Conservation (phyloP, 2,113 vertebrate species). For the Gymnocephalus cernua region DNA sequence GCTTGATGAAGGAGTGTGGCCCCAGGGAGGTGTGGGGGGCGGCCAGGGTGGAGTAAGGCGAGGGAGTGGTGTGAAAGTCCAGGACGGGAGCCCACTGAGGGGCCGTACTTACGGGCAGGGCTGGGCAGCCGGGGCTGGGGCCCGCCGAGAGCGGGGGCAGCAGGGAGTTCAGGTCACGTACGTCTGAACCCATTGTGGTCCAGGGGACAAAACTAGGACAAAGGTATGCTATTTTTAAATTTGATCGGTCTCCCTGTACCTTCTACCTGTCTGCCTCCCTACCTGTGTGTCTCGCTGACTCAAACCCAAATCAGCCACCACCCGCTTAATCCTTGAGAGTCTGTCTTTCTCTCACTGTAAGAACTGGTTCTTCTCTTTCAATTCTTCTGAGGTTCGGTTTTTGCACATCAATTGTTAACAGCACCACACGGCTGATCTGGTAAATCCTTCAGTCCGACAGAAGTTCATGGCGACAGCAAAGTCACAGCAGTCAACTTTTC, state of each 20-base stretch:
- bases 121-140: constrained; percentile 87
- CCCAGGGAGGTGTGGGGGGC: constrained; percentile 89
- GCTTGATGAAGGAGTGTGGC: constrained; percentile 97
- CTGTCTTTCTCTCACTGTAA: constrained; percentile 1
- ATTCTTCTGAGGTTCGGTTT: neutral
- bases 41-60: constrained; percentile 89
- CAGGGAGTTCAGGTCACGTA: constrained; percentile 94
- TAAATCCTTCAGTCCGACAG: constrained; percentile 60
- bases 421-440: constrained; percentile 24
- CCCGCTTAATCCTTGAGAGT: constrained; percentile 16
- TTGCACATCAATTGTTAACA: constrained; percentile 13
- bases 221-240: constrained; percentile 45
- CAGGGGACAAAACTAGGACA: constrained; percentile 26
- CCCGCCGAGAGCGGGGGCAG: constrained; percentile 88
- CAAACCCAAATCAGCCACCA: constrained; percentile 6
- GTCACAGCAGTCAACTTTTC: constrained; percentile 16
- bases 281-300: neutral
- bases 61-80: constrained; percentile 93
- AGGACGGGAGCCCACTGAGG: constrained; percentile 95
- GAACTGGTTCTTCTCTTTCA: constrained; percentile 4
- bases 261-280: constrained; percentile 6
- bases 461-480: constrained; percentile 65
- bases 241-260: neutral
- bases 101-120: constrained; percentile 91
- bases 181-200: constrained; percentile 91